Base-by-base conservation (phyloP, 2,113 vertebrate genomes). In the Pelvicachromis taeniatus region DNA sequence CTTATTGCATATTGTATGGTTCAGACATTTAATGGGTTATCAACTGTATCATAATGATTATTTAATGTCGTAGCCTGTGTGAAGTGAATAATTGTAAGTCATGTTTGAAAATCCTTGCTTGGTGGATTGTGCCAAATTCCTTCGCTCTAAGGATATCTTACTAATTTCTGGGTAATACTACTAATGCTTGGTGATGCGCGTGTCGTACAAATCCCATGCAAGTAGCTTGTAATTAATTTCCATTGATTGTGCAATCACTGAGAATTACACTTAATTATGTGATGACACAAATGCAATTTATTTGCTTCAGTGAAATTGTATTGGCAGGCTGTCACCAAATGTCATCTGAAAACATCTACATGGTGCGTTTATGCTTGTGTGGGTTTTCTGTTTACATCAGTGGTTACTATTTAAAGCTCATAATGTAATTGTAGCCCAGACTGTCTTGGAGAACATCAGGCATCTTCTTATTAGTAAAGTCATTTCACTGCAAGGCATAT, bases 251-350 rank as follows among this genome's bases (percentile, higher is more conserved):
- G 21, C 59, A 84, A 88, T 91, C 31, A 59, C 33, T 77, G 31
- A 81, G 82, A 91, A 89, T 88, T 86, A 83, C 45, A 75, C 45
- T 53, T 29, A 90, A 87, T 92, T 81, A 87, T 82, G 48, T 78
- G 61, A 81, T 61, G 73, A 86, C 7, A 77, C 42, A 80, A 52
- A 82, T 12, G 26, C 6, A 56, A 84, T 75, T 88, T 2, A 35
- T 80, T 88, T 81, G 84, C 75, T 83, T 75, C 1, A 14, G 83
- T 87, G 54, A 84, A 88, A 91, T 92, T 91, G 82, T 84, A 80
- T 92, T 87, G 58, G 80, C 61, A 38, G 55, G 55, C 19, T 84
- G 77, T 79, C 82, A 63, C 81, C 80, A 50, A 55, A 63, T 70
- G 35, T 21, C 1, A 16, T 86, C 31, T 75, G 70, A 63, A 82